These are phyloP conservation scores for Oceanodroma tethys DNA, from an alignment of 2,113 vertebrate genomes.

Conservation along the genomic window DNA sequence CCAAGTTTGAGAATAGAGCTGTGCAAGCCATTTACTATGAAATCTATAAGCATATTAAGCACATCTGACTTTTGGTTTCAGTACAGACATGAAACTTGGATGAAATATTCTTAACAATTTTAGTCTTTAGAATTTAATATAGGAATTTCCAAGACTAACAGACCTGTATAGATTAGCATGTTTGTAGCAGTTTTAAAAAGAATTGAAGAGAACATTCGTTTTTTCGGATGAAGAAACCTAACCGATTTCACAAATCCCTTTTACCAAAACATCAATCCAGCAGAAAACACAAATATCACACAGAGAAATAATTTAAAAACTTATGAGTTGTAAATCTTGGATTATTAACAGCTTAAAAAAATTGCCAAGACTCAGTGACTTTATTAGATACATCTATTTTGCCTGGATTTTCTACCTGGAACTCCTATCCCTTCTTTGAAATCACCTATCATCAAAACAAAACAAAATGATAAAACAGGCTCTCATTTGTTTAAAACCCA, in stretches of 20 bases:
- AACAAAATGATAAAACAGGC: neutral
- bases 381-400: neutral
- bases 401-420: neutral
- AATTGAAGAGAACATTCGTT: rapidly evolving
- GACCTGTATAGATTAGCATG: neutral
- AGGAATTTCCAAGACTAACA: neutral
- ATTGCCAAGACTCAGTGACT: neutral
- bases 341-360: neutral
- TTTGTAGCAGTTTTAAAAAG: neutral
- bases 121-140: neutral
- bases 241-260: neutral
- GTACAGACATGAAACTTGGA: neutral
- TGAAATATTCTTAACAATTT: neutral
- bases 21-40: neutral
- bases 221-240: neutral
- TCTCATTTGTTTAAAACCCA: neutral
- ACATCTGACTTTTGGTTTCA: neutral
- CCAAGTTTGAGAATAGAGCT: neutral
- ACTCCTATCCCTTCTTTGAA: neutral
- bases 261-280: neutral
- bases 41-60: neutral
- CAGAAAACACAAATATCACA: neutral
- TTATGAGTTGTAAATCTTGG: neutral
- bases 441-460: neutral
- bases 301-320: neutral